Base-by-base conservation (phyloP, 2,888 invertebrate species). In the Harpalus rubripes region DNA sequence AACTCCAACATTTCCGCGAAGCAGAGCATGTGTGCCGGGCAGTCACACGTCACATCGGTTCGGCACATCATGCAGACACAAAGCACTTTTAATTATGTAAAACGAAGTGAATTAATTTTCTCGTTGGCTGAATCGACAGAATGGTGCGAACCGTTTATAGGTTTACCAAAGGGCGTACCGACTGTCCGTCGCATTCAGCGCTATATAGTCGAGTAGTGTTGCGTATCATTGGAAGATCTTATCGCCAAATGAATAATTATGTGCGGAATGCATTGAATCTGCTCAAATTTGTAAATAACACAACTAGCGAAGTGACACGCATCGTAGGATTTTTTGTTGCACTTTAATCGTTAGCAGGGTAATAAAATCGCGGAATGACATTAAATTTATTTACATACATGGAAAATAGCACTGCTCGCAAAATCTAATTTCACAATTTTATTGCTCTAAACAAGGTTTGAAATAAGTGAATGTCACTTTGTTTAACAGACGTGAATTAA, bases 1-100 rank as follows among this genome's bases (percentile, higher is more conserved):
- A 10, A 0, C 68, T 12, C 12, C 15, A 39, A 39, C 26, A 68
- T 32, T 39, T 7, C 6, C 68, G 68, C 68, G 12, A 52, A 52
- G 12, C 41, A 39, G 68, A 12, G 39, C 68, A 68, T 68, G 68
- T 68, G 68, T 39, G 68, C 68, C 68, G 7, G 6, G 63, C 63
- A 18, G 63, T 63, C 63, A 22, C 68, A 68, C 68, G 68, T 68
- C 39, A 68, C 68, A 68, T 68, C 68, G 15, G 59, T 59, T 63
- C 63, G 44, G 72, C 68, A 44, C 72, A 74, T 74, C 72, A 74
- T 41, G 72, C 72, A 74, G 72, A 74, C 72, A 83, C 83, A 83
- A 83, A 83, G 59, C 83, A 83, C 74, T 83, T 83, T 83, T 83
- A 83, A 83, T 83, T 83, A 83, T 83, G 83, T 83, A 76, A 83